Conservation (phyloP, 2,113 vertebrate species). For the Antigone vipio region DNA sequence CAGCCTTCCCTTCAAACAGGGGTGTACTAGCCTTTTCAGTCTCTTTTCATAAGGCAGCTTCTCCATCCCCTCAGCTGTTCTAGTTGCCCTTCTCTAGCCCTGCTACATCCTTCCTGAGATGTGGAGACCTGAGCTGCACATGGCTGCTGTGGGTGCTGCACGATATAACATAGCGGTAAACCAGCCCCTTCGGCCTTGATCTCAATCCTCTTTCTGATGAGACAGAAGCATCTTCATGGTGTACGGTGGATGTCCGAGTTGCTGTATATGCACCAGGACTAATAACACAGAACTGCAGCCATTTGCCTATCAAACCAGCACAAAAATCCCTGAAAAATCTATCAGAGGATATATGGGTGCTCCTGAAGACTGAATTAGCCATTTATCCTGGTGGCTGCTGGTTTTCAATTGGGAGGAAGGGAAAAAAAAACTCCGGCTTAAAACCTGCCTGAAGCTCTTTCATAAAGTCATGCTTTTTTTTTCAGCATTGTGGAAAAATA, state of each 20-base stretch:
- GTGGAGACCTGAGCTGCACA: neutral
- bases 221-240: neutral
- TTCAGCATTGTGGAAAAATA: conserved; percentile 5
- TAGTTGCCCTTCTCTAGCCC: neutral
- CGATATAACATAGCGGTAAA: neutral
- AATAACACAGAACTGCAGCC: neutral
- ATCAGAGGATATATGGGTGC: neutral
- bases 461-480: neutral
- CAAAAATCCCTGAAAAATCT: neutral
- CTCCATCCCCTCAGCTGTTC: neutral
- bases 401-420: neutral
- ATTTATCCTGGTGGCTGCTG: neutral
- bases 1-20: neutral
- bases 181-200: accelerated
- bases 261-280: neutral
- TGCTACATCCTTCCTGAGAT: neutral
- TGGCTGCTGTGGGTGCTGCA: neutral
- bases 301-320: neutral
- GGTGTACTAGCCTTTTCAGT: neutral
- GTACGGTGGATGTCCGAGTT: neutral
- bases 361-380: neutral
- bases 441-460: neutral
- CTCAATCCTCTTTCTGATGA: neutral
- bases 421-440: neutral
- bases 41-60: neutral